Evolutionary conservation across 1,140 invertebrate genomes (phyloP).

Genomic region (Brachionus sp.): DNA sequence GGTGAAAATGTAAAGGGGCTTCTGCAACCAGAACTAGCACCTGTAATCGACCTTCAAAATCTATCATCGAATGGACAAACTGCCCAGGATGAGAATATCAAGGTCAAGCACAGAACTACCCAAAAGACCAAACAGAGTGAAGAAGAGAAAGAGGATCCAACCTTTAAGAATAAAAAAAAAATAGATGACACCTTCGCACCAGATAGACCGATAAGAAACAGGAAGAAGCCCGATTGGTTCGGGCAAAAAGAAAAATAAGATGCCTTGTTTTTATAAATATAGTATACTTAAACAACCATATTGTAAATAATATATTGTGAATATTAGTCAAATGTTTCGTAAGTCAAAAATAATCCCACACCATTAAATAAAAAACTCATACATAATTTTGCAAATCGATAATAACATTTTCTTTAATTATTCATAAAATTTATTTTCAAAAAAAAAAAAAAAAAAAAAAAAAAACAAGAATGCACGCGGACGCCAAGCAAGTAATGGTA

Average conservation of each 20-base stretch:
- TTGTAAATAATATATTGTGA: not conserved
- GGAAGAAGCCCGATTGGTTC: not conserved
- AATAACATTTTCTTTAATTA: not conserved
- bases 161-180: not conserved
- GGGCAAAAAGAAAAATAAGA: not conserved
- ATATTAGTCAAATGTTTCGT: no score
- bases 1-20: not conserved
- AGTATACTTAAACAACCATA: not conserved
- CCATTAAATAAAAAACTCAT: not conserved
- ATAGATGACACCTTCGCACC: not conserved
- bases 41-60: not conserved
- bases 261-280: not conserved
- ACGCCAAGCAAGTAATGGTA: not conserved
- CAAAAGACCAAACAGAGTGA: not conserved
- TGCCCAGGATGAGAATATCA: not conserved
- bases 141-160: not conserved
- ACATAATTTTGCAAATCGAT: not conserved
- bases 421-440: not conserved
- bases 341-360: not conserved
- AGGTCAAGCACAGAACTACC: not conserved
- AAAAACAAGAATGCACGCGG: not conserved
- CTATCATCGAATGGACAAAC: not conserved
- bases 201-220: not conserved
- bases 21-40: not conserved
- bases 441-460: not conserved